phyloP scores from a whole-genome alignment of 1,140 invertebrate species.

The Xylocopa sonorina region DNA sequence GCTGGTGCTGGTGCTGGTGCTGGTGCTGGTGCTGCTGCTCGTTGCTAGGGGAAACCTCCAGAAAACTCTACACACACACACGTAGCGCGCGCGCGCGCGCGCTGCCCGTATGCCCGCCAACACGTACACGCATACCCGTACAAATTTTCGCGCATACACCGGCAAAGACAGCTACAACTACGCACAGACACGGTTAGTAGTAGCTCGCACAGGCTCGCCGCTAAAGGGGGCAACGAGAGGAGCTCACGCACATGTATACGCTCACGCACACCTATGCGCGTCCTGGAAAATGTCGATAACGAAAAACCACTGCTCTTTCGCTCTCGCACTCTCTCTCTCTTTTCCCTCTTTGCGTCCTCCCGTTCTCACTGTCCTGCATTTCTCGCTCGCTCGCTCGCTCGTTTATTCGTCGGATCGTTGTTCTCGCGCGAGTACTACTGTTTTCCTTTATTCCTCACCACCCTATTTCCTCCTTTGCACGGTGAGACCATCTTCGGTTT shows the following conservation, averaged over 20 bases:
- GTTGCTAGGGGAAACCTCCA: conserved; percentile 82
- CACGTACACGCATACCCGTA: conserved; percentile 56
- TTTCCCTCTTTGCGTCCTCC: conserved; percentile 25
- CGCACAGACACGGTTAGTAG: conserved; percentile 25
- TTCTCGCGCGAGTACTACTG: background rate
- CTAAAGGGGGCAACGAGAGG: conserved; percentile 59
- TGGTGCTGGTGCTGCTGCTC: conserved; percentile 74
- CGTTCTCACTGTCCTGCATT: background rate
- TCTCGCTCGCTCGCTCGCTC: conserved; percentile 22
- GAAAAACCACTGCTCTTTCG: conserved; percentile 77
- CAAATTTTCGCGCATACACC: conserved; percentile 59
- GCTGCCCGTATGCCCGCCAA: conserved; percentile 48
- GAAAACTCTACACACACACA: conserved; percentile 78
- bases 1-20: conserved; percentile 72
- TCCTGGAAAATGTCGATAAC: conserved; percentile 81
- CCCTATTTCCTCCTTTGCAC: background rate
- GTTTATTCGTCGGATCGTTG: conserved; percentile 17
- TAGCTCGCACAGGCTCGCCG: conserved; percentile 24
- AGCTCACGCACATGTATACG: conserved; percentile 68
- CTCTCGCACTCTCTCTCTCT: conserved; percentile 56
- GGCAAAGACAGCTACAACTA: conserved; percentile 42
- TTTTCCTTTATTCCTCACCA: background rate
- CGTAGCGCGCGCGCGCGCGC: too few relatives aligned
- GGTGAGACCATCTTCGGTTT: conserved; percentile 37
- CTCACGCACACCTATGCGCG: conserved; percentile 67